Conservation (phyloP, 2,797 vertebrate species). For the Bothrops alternatus region DNA sequence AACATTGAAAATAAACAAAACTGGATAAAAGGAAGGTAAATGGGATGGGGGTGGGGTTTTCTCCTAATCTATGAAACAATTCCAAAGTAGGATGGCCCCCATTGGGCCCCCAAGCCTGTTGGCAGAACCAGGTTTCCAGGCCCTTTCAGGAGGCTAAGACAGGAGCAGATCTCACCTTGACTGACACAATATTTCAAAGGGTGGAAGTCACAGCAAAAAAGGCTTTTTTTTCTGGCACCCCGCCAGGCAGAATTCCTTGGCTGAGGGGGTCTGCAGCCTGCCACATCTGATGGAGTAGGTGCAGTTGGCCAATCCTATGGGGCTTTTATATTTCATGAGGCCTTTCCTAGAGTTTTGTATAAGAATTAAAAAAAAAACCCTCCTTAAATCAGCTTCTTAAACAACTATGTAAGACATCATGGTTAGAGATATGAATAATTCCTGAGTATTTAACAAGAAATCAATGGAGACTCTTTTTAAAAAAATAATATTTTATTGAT, state of each 20-base stretch:
- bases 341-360: background rate
- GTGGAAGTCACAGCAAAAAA: background rate
- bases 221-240: background rate
- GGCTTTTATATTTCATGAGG: background rate
- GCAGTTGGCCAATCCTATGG: background rate
- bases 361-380: background rate
- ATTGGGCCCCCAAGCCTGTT: background rate
- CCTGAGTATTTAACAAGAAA: background rate
- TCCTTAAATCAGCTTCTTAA: background rate
- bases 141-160: background rate
- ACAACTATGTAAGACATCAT: no score
- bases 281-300: background rate
- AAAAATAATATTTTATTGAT: no score
- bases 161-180: no score
- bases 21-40: background rate
- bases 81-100: background rate
- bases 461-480: background rate
- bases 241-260: background rate
- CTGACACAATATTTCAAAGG: no score
- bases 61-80: background rate
- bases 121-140: background rate
- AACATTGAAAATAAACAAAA: background rate
- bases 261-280: background rate
- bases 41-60: no score
- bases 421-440: background rate